Conservation (phyloP, 2,888 invertebrate genomes). For the Leptinotarsa tumamoca region DNA sequence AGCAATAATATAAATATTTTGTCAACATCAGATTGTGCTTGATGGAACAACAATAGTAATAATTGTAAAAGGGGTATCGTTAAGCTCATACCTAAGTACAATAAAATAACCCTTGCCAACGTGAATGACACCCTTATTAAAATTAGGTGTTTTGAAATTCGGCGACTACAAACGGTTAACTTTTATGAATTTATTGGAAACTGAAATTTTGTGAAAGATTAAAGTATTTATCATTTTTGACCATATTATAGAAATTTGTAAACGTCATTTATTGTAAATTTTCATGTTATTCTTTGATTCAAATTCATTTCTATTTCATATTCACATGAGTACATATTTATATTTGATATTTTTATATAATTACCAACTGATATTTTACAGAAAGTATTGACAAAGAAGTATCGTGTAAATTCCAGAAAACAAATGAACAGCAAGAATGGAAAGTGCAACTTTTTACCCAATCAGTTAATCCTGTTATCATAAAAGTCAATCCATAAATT, state of each 20-base stretch:
- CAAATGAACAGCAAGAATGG: too few relatives aligned
- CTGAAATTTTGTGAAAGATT: too few relatives aligned
- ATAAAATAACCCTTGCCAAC: constrained; percentile 8
- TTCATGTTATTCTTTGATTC: too few relatives aligned
- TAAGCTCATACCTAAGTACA: constrained; percentile 9
- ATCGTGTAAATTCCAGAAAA: too few relatives aligned
- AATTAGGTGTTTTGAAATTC: constrained; percentile 2
- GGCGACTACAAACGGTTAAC: constrained; percentile 4
- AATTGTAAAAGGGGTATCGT: constrained; percentile 20
- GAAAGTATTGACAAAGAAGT: too few relatives aligned
- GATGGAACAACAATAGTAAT: constrained; percentile 22
- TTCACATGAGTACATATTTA: too few relatives aligned
- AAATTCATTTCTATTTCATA: too few relatives aligned
- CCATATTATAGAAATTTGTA: too few relatives aligned
- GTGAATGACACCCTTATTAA: background rate
- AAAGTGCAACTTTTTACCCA: background rate
- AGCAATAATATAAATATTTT: constrained; percentile 20
- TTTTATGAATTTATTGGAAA: constrained; percentile 1
- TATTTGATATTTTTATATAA: too few relatives aligned
- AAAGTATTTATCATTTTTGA: too few relatives aligned
- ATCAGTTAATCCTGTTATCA: background rate
- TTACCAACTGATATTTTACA: too few relatives aligned
- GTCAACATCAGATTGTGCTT: constrained; percentile 23
- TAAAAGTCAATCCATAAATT: constrained; percentile 12
- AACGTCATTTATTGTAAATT: too few relatives aligned